Evolutionary conservation across 2,888 invertebrate genomes (phyloP).

Genomic region (Pseudococcus longispinus): DNA sequence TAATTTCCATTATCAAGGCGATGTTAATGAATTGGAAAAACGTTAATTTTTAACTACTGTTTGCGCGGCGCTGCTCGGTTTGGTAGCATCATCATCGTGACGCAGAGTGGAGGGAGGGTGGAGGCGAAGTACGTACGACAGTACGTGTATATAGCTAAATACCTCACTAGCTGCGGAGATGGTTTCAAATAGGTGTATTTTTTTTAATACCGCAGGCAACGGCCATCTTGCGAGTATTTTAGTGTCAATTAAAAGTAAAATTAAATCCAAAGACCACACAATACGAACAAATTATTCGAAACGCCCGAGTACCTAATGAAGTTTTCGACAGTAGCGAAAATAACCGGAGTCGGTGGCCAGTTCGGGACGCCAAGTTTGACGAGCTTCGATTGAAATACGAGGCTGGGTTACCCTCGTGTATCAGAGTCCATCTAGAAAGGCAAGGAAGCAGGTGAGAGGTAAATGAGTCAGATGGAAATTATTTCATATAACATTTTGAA

Average conservation of each 20-base stretch:
- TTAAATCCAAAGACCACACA: constrained; percentile 29
- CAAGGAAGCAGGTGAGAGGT: neutral
- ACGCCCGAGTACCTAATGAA: constrained; percentile 22
- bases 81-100: no score
- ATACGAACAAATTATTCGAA: constrained; percentile 40
- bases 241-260: constrained; percentile 44
- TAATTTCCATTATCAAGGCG: constrained; percentile 28
- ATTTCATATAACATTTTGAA: no score
- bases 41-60: constrained; percentile 40
- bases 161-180: neutral
- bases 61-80: no score
- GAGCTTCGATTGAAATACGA: constrained; percentile 8
- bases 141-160: neutral
- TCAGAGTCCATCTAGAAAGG: neutral
- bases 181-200: constrained; percentile 4
- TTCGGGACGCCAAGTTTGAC: neutral
- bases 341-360: neutral
- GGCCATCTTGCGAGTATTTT: neutral
- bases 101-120: neutral
- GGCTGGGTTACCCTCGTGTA: neutral
- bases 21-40: constrained; percentile 35
- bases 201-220: neutral
- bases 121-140: no score
- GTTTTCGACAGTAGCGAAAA: constrained; percentile 14
- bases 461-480: neutral